These are phyloP conservation scores for Archips xylosteana DNA, from an alignment of 2,888 invertebrate species.

Conservation along the genomic window DNA sequence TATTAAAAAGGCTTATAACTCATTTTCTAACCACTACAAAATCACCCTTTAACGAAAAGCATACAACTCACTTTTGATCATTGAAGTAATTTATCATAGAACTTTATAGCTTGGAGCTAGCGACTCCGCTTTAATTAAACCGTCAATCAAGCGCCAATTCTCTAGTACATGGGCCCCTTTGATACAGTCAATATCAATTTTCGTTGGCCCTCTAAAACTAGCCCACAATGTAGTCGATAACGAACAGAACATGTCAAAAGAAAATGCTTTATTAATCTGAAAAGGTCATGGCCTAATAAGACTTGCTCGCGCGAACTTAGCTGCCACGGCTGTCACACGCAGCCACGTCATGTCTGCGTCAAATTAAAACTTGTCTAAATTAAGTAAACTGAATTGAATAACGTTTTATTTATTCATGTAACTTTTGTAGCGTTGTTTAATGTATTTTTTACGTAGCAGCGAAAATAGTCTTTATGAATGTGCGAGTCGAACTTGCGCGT, in stretches of 20 bases:
- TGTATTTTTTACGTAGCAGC: neutral
- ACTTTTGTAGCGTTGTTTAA: neutral
- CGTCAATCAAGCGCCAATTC: slow-evolving; percentile 37
- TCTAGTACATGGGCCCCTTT: slow-evolving; percentile 29
- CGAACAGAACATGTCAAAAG: slow-evolving; percentile 1
- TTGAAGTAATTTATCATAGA: neutral
- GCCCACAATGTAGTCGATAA: slow-evolving; percentile 18
- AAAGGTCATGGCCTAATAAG: neutral
- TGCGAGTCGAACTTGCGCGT: too few relatives aligned
- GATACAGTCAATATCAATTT: slow-evolving; percentile 29
- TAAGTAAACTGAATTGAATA: neutral
- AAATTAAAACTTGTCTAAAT: slow-evolving; percentile 2
- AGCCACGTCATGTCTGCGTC: neutral
- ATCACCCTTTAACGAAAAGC: neutral
- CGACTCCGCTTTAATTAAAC: slow-evolving; percentile 33
- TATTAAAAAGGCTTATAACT: neutral
- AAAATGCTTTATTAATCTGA: slow-evolving; percentile 7
- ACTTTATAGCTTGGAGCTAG: neutral
- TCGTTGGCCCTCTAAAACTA: slow-evolving; percentile 21
- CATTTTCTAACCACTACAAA: neutral
- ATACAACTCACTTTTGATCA: neutral
- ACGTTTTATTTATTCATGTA: neutral
- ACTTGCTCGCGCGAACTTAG: neutral
- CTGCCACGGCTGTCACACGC: slow-evolving; percentile 1
- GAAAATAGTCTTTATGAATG: neutral